Base-by-base conservation (phyloP, 1,140 invertebrate species). In the Thaumatotibia leucotreta region DNA sequence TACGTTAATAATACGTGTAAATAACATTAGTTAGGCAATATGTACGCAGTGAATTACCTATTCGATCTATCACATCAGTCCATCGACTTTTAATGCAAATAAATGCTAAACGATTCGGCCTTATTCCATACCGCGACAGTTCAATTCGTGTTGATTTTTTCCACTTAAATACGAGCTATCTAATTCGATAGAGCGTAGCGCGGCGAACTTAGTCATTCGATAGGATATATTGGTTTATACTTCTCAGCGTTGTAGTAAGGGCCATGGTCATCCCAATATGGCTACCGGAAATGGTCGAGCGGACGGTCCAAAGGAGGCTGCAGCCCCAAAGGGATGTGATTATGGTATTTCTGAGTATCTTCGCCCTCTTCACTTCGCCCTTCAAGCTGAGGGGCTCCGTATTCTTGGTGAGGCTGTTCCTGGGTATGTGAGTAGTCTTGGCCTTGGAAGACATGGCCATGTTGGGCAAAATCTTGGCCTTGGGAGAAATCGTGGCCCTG, bases 231-330 rank as follows among this genome's bases (percentile, higher is more conserved):
- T n/a, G n/a, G n/a, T n/a, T n/a, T n/a, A n/a, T n/a, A n/a, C n/a
- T 35, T 20, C 29, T 67, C 54, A 73, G 64, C 64, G 58, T 52
- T 63, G 10, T n/a, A 24, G 22, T n/a, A 2, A 58, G 50, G 33
- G 64, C 35, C 22, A 20, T 27, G 6, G 29, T 8, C 61, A n/a
- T 39, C n/a, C 10, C 61, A 24, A 5, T 61, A 62, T 45, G 62
- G 39, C 69, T 86, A 89, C 66, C 79, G 82, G 68, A 91, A 91
- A 64, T 91, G 84, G 50, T 90, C 84, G 4, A 88, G 69, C 2
- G 88, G 88, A 27, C 86, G 71, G 61, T 89, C 84, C 23, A 88
- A 76, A 0, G 88, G 86, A 6, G 82, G 84, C 68, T 90, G 89
- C 31, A 89, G 78, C 6, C 82, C 82, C 6, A 87, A 74, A 0